phyloP scores from a whole-genome alignment of 2,797 vertebrate species.

The Hapalemur alaotrensis region DNA sequence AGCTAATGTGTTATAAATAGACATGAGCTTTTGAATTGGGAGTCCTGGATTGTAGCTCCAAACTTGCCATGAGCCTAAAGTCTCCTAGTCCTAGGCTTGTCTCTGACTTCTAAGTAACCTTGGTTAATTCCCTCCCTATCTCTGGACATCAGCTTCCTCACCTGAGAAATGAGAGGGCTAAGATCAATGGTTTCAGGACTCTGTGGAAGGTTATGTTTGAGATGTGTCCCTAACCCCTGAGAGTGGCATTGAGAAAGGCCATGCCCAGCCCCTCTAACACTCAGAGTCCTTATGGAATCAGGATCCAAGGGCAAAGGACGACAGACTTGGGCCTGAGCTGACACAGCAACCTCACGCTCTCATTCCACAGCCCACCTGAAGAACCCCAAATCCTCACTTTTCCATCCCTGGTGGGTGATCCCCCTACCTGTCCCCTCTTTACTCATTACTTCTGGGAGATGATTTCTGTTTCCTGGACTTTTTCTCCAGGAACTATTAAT shows the following conservation, averaged over 20 bases:
- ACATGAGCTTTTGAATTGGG: neutral
- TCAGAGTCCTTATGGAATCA: neutral
- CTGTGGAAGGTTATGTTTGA: neutral
- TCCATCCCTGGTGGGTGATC: neutral
- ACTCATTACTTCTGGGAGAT: neutral
- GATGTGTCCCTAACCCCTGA: neutral
- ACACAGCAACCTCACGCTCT: neutral
- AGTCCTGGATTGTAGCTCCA: neutral
- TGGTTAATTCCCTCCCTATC: neutral
- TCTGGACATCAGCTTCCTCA: neutral
- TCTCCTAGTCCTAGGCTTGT: neutral
- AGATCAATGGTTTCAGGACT: neutral
- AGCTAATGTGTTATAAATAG: neutral
- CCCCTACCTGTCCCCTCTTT: neutral
- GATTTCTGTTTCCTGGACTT: neutral
- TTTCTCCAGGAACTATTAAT: neutral
- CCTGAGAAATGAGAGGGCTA: neutral
- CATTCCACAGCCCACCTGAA: rapidly evolving
- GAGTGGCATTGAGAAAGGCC: neutral
- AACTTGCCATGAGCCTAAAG: neutral
- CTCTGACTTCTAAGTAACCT: neutral
- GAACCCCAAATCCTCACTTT: neutral
- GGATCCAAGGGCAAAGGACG: neutral
- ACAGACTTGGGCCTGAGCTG: neutral
- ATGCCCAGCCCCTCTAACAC: neutral